These are phyloP conservation scores for Ophion obscuratus DNA, from an alignment of 2,888 invertebrate genomes.

Conservation along the genomic window DNA sequence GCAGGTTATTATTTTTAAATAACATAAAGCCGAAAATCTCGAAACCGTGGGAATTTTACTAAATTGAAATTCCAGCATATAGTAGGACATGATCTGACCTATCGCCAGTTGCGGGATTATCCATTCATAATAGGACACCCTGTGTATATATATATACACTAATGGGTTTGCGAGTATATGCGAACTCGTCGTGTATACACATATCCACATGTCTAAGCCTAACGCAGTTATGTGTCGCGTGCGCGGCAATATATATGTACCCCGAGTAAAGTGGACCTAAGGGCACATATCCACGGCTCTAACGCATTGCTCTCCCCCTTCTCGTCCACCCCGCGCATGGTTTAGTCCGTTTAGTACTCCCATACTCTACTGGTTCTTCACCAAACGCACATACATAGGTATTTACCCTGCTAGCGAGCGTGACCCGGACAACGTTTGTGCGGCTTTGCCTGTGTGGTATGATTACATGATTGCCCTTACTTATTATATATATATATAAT, in stretches of 20 bases:
- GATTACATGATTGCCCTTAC: conserved; percentile 31
- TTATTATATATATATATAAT: neutral
- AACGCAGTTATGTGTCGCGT: conserved; percentile 61
- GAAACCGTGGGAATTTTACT: too few relatives aligned
- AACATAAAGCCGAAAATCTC: too few relatives aligned
- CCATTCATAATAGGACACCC: neutral
- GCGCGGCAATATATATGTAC: conserved; percentile 23
- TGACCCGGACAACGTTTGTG: conserved; percentile 65
- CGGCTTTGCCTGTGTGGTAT: conserved; percentile 45
- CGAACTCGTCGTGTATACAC: neutral
- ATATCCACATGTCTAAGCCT: neutral
- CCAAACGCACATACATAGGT: conserved; percentile 52
- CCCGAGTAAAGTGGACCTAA: conserved; percentile 35
- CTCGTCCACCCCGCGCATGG: neutral
- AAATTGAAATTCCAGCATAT: too few relatives aligned
- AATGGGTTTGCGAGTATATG: neutral
- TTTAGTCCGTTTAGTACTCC: conserved; percentile 13
- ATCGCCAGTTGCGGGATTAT: too few relatives aligned
- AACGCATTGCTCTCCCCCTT: conserved; percentile 28
- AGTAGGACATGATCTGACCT: too few relatives aligned
- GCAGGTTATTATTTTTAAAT: too few relatives aligned
- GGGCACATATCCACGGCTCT: conserved; percentile 30
- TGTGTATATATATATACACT: conserved; percentile 20
- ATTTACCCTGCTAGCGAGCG: conserved; percentile 68
- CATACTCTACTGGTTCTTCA: conserved; percentile 37